Evolutionary conservation across 92 coral and sea anemone genomes (phyloP), one percentile per base, ranked within the genome.

Genomic region (Heteractis magnifica): DNA sequence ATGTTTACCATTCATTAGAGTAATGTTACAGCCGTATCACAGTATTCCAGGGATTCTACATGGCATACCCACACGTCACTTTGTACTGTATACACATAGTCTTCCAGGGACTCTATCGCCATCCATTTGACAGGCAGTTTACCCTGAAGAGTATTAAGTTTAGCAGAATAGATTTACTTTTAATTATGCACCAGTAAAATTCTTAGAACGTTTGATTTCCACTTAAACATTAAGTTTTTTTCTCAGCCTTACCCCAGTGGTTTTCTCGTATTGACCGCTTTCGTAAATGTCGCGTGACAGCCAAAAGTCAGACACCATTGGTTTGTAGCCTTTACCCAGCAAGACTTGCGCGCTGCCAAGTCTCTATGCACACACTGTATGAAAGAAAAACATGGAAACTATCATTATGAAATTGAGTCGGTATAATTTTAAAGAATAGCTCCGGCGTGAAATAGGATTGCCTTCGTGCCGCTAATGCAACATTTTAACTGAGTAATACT

Each of bases 101-200:
- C 44, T 34, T 34, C 3, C 44, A 34, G 44, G 44, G 44, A 34
- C 1, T 34, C 44, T 34, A 34, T 86, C 3, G 98, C 94, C 98
- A 94, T 94, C 98, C 98, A 94, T 56, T 89, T 90, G 3, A 92
- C 93, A 53, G 98, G 98, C 5, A 94, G 92, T 77, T 89, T 89
- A 20, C 98, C 98, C 98, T 94, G 56, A 7, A 60, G 19, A 12
- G 19, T 60, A 16, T 6, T 13, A 6, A 10, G 26, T 65, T 19
- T 65, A 20, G 41, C 5, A 65, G 6, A 65, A 18, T 1, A 0
- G 68, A 12, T 13, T 13, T 62, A 18, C 14, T 62, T 62, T 13
- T 62, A 52, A 5, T 52, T 52, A 12, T 18, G 58, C 4, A 12
- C 70, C 19, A 9, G 6, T 12, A 12, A 13, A 13, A 18, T 3